Evolutionary conservation across 2,113 vertebrate genomes (phyloP).

Genomic region (Clarias macrocephalus): DNA sequence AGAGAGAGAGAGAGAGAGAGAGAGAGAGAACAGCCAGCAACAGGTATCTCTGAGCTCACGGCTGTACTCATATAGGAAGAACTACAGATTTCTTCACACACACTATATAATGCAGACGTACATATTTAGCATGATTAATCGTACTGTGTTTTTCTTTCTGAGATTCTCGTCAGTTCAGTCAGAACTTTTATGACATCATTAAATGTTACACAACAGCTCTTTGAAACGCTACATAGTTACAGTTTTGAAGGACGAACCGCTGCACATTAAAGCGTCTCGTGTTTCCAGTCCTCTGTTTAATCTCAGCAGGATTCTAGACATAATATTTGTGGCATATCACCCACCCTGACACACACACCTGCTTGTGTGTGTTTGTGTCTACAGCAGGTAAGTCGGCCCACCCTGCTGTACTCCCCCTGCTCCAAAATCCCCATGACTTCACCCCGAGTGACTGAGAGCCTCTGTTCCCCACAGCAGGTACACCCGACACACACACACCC

Average conservation of each 20-base stretch:
- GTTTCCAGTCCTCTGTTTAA: not conserved
- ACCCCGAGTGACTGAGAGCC: conserved; percentile 25
- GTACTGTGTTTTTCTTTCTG: not conserved
- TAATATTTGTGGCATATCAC: not conserved
- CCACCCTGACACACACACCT: not conserved
- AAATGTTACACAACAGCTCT: not conserved
- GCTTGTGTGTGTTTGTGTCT: not conserved
- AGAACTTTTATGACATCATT: not conserved
- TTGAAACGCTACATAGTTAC: not conserved
- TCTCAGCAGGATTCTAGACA: not conserved
- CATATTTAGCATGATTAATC: too few relatives aligned
- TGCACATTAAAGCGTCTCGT: not conserved
- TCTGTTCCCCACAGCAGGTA: conserved; percentile 18
- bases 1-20: conserved; percentile 29
- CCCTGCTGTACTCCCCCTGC: not conserved
- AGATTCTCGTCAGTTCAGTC: not conserved
- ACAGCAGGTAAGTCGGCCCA: not conserved
- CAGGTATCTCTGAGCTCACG: conserved; percentile 69
- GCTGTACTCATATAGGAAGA: not conserved
- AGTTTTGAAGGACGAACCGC: not conserved
- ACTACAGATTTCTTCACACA: conserved; percentile 6
- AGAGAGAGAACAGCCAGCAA: conserved; percentile 67
- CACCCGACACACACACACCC: not conserved
- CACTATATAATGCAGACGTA: not conserved
- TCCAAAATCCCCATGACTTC: conserved; percentile 38